Evolutionary conservation across 30 jellyfish, hydroid and myxozoan species (phyloP).

Genomic region (Catostylus mosaicus): DNA sequence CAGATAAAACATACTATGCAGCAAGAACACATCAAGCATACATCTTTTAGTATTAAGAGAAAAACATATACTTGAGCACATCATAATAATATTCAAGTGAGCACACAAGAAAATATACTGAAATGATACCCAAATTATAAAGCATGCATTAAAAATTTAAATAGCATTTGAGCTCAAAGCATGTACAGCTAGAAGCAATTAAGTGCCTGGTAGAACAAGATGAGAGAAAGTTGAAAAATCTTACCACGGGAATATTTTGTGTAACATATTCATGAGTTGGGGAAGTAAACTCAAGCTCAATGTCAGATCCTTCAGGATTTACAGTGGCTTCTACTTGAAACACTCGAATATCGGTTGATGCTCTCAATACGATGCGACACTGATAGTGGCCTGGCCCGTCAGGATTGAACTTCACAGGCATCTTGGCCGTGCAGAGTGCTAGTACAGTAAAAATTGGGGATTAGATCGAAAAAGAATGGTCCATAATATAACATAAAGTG

Average conservation of each 20-base stretch:
- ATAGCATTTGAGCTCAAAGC: background rate
- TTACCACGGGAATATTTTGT: slow-evolving; percentile 90
- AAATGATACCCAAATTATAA: too few relatives aligned
- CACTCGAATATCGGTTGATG: slow-evolving; percentile 88
- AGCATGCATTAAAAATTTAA: background rate
- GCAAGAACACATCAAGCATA: too few relatives aligned
- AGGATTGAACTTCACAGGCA: slow-evolving; percentile 82
- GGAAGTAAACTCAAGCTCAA: slow-evolving; percentile 79
- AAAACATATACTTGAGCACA: too few relatives aligned
- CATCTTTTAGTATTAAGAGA: too few relatives aligned
- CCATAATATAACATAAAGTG: background rate
- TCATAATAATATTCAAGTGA: too few relatives aligned
- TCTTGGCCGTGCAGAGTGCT: slow-evolving; percentile 58
- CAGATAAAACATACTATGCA: too few relatives aligned
- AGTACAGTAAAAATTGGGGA: too few relatives aligned
- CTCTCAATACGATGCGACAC: slow-evolving; percentile 71
- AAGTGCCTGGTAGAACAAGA: background rate
- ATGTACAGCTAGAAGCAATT: background rate
- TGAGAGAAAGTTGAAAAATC: background rate
- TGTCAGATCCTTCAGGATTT: slow-evolving; percentile 72
- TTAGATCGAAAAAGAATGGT: background rate
- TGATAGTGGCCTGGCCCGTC: slow-evolving; percentile 94
- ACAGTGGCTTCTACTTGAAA: slow-evolving; percentile 81
- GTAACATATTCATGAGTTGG: slow-evolving; percentile 90
- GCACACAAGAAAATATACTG: too few relatives aligned